Conservation (phyloP, 2,888 invertebrate species). For the Meandrusa payeni region DNA sequence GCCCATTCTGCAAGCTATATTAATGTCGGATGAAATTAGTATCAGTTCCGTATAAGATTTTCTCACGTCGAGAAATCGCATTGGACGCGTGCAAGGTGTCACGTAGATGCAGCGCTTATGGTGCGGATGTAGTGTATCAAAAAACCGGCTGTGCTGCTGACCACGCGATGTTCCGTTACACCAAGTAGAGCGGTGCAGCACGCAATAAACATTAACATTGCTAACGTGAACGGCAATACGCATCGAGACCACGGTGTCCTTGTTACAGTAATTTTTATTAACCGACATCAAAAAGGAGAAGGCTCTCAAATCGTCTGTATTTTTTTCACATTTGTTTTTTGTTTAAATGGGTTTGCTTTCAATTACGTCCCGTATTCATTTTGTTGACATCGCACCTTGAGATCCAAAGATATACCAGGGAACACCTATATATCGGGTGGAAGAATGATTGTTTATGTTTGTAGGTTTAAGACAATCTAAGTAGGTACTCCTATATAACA, state of each 20-base stretch:
- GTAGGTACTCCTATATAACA: no score
- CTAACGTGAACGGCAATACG: conserved; percentile 36
- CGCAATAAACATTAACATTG: conserved; percentile 52
- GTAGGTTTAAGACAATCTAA: no score
- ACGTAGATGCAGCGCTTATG: conserved; percentile 20
- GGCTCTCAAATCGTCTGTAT: no score
- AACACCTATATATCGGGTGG: no score
- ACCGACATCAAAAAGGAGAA: no score
- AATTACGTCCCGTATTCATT: no score
- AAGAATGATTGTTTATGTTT: no score
- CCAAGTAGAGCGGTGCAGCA: conserved; percentile 62
- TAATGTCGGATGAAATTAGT: not conserved
- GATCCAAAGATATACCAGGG: no score
- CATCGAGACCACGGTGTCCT: conserved; percentile 28
- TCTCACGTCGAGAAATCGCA: not conserved
- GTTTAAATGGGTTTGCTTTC: no score
- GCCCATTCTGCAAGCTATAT: conserved; percentile 35
- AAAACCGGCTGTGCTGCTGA: conserved; percentile 37
- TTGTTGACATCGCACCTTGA: no score
- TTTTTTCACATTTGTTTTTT: no score
- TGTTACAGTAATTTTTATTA: conserved; percentile 25
- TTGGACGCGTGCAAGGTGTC: conserved; percentile 28
- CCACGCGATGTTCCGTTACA: conserved; percentile 55
- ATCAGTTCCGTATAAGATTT: no score
- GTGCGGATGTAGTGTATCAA: conserved; percentile 38